Evolutionary conservation across 2,888 invertebrate genomes (phyloP), one percentile per base, ranked within the genome.

Genomic region (Phaedon cochleariae): DNA sequence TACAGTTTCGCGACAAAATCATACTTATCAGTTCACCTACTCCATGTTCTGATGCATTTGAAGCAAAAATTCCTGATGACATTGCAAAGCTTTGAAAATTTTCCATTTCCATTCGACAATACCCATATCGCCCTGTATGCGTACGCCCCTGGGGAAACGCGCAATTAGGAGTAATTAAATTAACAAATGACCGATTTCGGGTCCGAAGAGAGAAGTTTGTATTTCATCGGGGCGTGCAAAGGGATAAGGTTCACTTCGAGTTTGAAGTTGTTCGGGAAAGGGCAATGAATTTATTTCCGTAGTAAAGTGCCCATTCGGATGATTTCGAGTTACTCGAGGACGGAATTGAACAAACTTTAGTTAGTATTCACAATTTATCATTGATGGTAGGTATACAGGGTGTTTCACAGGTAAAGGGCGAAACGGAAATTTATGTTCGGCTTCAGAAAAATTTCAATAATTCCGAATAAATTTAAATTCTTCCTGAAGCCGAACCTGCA

Each of bases 91-190:
- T 5, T 26, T 26, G 26, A 26, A 26, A 26, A 7, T 26, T 26
- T 26, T 26, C 26, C 3, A 26, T 5, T 26, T 26, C 26, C n/a
- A n/a, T n/a, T n/a, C n/a, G n/a, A n/a, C n/a, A n/a, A n/a, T n/a
- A n/a, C n/a, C n/a, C n/a, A n/a, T n/a, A n/a, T n/a, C n/a, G n/a
- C 9, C 34, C 34, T 34, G 6, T 6, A 10, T 10, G 34, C 34
- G 34, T 34, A 34, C 34, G 34, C 9, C 34, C 18, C 52, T 18
- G 31, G 57, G 63, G 59, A 51, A 58, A 61, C 54, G 29, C 26
- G 66, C 64, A 69, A 69, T 67, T 64, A 64, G 53, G 37, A 53
- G 58, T 67, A 66, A 69, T 67, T 57, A 64, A 69, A 69, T 69
- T 51, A 51, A 55, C 60, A 69, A 69, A 69, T 69, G 66, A 64